These are phyloP conservation scores for Drosophila maculinotata DNA, from an alignment of 2,888 invertebrate species.

Conservation along the genomic window DNA sequence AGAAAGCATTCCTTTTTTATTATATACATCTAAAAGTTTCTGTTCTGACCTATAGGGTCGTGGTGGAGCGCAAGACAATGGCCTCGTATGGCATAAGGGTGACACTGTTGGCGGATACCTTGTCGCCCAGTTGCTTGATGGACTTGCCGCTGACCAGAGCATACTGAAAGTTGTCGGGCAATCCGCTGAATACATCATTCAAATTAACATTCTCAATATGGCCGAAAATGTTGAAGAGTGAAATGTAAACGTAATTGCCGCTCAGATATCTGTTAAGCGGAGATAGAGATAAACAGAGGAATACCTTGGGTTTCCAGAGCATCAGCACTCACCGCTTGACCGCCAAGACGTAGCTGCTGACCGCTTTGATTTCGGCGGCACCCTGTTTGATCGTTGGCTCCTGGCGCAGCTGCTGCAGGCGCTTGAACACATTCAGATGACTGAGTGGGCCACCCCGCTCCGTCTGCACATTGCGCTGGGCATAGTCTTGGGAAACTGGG, in stretches of 20 bases:
- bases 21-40: background rate
- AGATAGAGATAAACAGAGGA: background rate
- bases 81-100: slow-evolving; percentile 78
- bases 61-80: slow-evolving; percentile 71
- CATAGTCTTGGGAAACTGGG: slow-evolving; percentile 86
- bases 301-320: accelerated
- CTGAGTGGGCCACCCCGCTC: slow-evolving; percentile 86
- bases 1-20: slow-evolving; percentile 4
- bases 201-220: slow-evolving; percentile 84
- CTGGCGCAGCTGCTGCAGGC: slow-evolving; percentile 85
- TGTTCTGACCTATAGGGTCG: slow-evolving; percentile 27
- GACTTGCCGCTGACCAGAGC: slow-evolving; percentile 80
- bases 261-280: slow-evolving; percentile 52
- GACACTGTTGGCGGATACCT: slow-evolving; percentile 58
- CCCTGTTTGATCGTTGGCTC: slow-evolving; percentile 86
- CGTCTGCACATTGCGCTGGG: slow-evolving; percentile 86
- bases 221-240: slow-evolving; percentile 85
- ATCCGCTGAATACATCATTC: slow-evolving; percentile 58
- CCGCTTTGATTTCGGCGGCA: slow-evolving; percentile 84
- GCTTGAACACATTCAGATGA: slow-evolving; percentile 88
- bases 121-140: slow-evolving; percentile 70
- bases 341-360: slow-evolving; percentile 85
- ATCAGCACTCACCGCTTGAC: slow-evolving; percentile 75
- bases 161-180: slow-evolving; percentile 74
- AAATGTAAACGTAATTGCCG: slow-evolving; percentile 83